Evolutionary conservation across 2,888 invertebrate species (phyloP), one percentile per base, ranked within the genome.

Genomic region (Brachypalpus laphriformis): DNA sequence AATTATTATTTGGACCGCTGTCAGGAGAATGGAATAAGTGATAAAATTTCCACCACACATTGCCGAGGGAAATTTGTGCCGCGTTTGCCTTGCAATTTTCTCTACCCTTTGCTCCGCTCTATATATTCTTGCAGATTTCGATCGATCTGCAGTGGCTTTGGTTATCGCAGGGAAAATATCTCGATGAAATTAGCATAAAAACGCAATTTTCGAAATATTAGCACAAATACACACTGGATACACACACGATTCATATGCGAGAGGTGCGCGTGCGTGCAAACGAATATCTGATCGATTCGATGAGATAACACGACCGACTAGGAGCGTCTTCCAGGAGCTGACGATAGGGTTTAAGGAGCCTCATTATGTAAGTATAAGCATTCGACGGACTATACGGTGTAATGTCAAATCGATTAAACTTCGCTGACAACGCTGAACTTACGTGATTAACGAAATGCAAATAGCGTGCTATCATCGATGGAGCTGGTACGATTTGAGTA

Each of bases 171-270:
- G 49, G 65, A 66, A 85, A 85, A 65, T 66, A 85, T 85, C 85
- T 75, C 59, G 61, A 56, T 31, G 14, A 89, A 91, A 91, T 91
- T 91, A 89, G 90, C 91, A 91, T 91, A 91, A 91, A 91, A 91
- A 91, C 90, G 91, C 91, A 90, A 91, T 91, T 91, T 91, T 90
- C 89, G 90, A 91, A 91, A 85, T 85, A 85, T 85, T 81, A 85
- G 71, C 85, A 61, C 85, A 85, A 71, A 85, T 85, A 45, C 68
- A 74, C 47, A 63, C 51, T 42, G 8, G 28, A n/a, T 25, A 4
- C 25, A 5, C 8, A 4, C 22, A 16, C 74, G 31, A 75, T 75
- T 63, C 63, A 68, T 68, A 49, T 59, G 59, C 51, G 59, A 65
- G 66, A 68, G 74, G 63, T 83, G 70, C 83, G 76, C 85, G 85